Base-by-base conservation (phyloP, 2,797 vertebrate genomes). In the Dallia pectoralis region DNA sequence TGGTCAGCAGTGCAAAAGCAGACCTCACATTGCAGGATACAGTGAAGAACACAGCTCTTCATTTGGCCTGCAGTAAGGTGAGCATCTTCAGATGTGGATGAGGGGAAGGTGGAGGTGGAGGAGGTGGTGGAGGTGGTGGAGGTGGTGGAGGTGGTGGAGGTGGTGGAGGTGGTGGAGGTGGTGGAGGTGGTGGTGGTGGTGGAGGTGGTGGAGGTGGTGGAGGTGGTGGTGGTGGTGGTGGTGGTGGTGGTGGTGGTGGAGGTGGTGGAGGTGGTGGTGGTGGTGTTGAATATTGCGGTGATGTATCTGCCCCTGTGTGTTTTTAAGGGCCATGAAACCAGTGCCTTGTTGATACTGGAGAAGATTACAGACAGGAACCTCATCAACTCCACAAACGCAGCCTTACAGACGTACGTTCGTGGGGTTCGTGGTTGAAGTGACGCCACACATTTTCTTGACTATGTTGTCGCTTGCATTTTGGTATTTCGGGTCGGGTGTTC, bases 301-400 rank as follows among this genome's bases (percentile, higher is more conserved):
- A 33, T 5, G 29, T 65, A 15, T 18, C 1, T 27, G 22, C 49
- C 40, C 40, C 11, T 40, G 75, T 87, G 40, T 44, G 40, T 84
- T 80, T 74, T 85, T 3, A 75, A 99, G 97, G 97, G 97, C 92
- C 97, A 99, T 94, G 97, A 99, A 96, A 98, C 96, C 93, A 98
- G 97, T 99, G 97, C 97, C 97, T 98, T 99, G 96, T 96, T 99
- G 95, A 98, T 99, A 93, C 90, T 99, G 92, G 97, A 99, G 93
- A 99, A 97, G 94, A 97, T 99, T 89, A 93, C 93, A 16, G 97
- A 99, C 84, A 92, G 95, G 92, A 99, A 98, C 94, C 96, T 98
- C 93, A 97, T 99, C 91, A 99, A 98, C 44, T 95, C 96, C 87
- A 99, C 97, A 83, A 99, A 99, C 1, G 92, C 96, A 93, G 96